These are phyloP conservation scores for Petroica traversi DNA, from an alignment of 2,113 vertebrate genomes.

Conservation along the genomic window DNA sequence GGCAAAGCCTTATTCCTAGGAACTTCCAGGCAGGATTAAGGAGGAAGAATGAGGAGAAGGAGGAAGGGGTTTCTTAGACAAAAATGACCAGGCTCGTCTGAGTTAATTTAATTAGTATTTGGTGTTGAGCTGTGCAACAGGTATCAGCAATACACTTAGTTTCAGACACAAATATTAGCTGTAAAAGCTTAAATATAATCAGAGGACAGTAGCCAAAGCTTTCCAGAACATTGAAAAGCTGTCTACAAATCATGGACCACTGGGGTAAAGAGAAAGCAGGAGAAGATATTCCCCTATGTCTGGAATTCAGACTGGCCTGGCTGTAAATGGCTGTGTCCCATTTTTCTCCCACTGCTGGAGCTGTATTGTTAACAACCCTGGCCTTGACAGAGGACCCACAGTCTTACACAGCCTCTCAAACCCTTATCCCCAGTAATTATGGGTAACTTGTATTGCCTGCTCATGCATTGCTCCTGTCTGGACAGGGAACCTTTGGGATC, in stretches of 20 bases:
- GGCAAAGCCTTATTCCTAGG: background rate
- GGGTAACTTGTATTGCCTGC: background rate
- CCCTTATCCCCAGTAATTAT: background rate
- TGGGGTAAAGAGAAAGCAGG: background rate
- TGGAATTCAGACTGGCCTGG: background rate
- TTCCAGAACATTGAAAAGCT: background rate
- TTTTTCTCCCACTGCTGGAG: background rate
- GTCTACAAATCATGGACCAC: fast-evolving
- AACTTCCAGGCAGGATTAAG: background rate
- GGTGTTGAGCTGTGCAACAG: background rate
- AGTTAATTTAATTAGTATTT: background rate
- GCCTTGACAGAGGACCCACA: background rate
- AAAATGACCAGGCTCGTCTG: background rate
- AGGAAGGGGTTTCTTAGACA: background rate
- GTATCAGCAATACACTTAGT: background rate
- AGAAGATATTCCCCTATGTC: background rate
- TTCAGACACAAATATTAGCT: background rate
- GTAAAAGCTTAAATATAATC: background rate
- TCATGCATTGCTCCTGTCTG: background rate
- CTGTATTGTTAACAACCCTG: background rate
- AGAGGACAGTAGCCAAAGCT: background rate
- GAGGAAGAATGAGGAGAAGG: background rate
- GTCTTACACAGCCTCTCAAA: background rate
- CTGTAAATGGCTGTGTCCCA: background rate
- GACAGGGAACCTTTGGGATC: background rate